phyloP scores from a whole-genome alignment of 2,113 vertebrate genomes.

The Pholis gunnellus region DNA sequence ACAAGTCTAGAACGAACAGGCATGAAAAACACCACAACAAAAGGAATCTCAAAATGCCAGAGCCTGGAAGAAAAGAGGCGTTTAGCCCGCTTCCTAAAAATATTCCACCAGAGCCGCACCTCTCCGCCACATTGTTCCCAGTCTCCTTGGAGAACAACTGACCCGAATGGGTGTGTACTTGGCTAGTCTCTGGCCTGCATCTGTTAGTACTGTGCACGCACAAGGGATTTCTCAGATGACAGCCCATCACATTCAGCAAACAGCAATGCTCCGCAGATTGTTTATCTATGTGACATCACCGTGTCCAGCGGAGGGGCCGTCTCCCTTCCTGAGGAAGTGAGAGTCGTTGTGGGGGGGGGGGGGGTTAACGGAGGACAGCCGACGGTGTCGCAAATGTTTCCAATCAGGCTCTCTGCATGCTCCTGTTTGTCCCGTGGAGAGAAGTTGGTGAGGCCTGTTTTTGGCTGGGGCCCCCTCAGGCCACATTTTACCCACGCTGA shows the following conservation, averaged over 20 bases:
- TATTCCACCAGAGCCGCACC: slow-evolving; percentile 71
- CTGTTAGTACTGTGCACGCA: slow-evolving; percentile 60
- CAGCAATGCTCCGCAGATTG: slow-evolving; percentile 55
- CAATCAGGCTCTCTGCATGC: slow-evolving; percentile 67
- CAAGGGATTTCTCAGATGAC: slow-evolving; percentile 56
- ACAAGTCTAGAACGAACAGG: slow-evolving; percentile 56
- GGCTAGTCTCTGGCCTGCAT: slow-evolving; percentile 62
- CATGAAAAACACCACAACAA: slow-evolving; percentile 51
- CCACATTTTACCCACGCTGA: slow-evolving; percentile 46
- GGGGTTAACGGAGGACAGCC: slow-evolving; percentile 24
- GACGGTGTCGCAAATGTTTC: slow-evolving; percentile 70
- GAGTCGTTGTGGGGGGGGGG: slow-evolving; percentile 26
- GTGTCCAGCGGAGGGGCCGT: slow-evolving; percentile 55
- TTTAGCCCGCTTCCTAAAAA: slow-evolving; percentile 67
- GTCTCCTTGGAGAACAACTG: slow-evolving; percentile 62
- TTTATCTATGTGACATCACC: slow-evolving; percentile 74
- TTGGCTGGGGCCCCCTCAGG: slow-evolving; percentile 1
- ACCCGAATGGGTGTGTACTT: slow-evolving; percentile 68
- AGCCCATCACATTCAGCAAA: slow-evolving; percentile 65
- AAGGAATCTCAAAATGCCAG: slow-evolving; percentile 37
- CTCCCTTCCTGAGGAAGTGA: slow-evolving; percentile 78
- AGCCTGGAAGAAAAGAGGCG: slow-evolving; percentile 51
- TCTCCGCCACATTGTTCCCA: slow-evolving; percentile 72
- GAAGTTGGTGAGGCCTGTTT: slow-evolving; percentile 34
- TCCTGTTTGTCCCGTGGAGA: slow-evolving; percentile 56